Evolutionary conservation across 2,888 invertebrate genomes (phyloP).

Genomic region (Thereva nobilitata): DNA sequence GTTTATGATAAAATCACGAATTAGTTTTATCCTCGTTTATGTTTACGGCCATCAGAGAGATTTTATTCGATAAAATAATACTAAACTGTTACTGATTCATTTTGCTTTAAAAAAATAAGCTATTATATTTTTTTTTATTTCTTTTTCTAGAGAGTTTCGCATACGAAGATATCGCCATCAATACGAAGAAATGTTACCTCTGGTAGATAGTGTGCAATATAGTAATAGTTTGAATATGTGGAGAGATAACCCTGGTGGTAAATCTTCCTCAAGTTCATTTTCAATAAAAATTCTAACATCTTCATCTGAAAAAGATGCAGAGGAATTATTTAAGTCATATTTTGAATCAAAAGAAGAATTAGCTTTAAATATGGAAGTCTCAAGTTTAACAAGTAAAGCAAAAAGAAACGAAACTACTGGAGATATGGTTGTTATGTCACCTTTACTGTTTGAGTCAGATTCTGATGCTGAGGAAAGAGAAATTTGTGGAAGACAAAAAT

Average conservation of each 20-base stretch:
- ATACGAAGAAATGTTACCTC: slow-evolving; percentile 51
- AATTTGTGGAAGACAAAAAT: background rate
- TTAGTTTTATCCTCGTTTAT: too few relatives aligned
- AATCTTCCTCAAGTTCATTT: slow-evolving; percentile 42
- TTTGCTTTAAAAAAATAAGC: background rate
- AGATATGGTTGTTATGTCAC: slow-evolving; percentile 51
- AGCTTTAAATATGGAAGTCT: slow-evolving; percentile 35
- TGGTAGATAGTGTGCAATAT: slow-evolving; percentile 50
- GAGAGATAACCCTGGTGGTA: slow-evolving; percentile 44
- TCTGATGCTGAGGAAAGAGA: slow-evolving; percentile 46
- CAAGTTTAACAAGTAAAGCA: background rate
- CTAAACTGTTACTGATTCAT: background rate
- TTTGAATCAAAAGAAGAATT: slow-evolving; percentile 36
- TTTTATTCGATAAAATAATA: too few relatives aligned
- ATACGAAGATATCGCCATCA: slow-evolving; percentile 56
- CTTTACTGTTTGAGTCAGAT: slow-evolving; percentile 53
- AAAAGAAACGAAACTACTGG: slow-evolving; percentile 45
- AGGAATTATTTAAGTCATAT: slow-evolving; percentile 47
- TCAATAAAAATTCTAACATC: slow-evolving; percentile 43
- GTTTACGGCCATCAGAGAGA: too few relatives aligned
- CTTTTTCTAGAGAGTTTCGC: slow-evolving; percentile 50
- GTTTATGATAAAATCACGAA: too few relatives aligned
- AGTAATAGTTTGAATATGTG: slow-evolving; percentile 50
- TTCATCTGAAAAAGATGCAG: slow-evolving; percentile 48
- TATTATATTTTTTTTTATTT: too few relatives aligned